phyloP scores from a whole-genome alignment of 2,888 invertebrate genomes.

The Sesia apiformis region DNA sequence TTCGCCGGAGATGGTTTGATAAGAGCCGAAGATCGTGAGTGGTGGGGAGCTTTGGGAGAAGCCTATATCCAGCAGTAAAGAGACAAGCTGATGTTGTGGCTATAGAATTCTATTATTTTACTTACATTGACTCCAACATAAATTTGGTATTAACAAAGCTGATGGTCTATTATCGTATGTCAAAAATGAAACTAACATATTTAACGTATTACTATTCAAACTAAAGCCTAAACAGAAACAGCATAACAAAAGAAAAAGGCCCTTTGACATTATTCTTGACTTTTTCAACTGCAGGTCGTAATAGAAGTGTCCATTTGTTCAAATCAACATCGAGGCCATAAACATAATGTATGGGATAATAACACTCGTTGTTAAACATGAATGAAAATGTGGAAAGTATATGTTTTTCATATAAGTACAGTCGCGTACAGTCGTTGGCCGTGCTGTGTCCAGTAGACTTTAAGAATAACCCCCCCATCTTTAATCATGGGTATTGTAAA shows the following conservation, averaged over 20 bases:
- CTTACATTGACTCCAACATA: slow-evolving; percentile 51
- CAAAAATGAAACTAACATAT: slow-evolving; percentile 31
- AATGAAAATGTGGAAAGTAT: not conserved
- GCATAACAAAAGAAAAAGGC: not conserved
- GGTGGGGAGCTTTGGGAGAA: too few species aligned
- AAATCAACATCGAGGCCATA: not conserved
- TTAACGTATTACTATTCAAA: slow-evolving; percentile 1
- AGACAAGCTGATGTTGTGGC: too few species aligned
- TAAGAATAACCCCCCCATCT: too few species aligned
- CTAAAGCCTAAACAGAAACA: not conserved
- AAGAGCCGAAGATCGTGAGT: too few species aligned
- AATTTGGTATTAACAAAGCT: slow-evolving; percentile 32
- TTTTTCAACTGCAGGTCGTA: not conserved
- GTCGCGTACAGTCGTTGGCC: not conserved
- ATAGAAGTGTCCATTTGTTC: not conserved
- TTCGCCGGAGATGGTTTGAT: too few species aligned
- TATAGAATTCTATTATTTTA: slow-evolving; percentile 5
- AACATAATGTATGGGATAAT: not conserved
- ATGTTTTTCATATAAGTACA: not conserved
- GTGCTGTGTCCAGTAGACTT: too few species aligned
- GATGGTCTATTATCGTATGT: slow-evolving; percentile 31
- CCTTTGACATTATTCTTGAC: not conserved
- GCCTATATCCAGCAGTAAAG: too few species aligned
- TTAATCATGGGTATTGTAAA: too few species aligned
- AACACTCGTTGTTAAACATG: not conserved